Conservation (phyloP, 2,888 invertebrate species). For the Lasioglossum lativentre region DNA sequence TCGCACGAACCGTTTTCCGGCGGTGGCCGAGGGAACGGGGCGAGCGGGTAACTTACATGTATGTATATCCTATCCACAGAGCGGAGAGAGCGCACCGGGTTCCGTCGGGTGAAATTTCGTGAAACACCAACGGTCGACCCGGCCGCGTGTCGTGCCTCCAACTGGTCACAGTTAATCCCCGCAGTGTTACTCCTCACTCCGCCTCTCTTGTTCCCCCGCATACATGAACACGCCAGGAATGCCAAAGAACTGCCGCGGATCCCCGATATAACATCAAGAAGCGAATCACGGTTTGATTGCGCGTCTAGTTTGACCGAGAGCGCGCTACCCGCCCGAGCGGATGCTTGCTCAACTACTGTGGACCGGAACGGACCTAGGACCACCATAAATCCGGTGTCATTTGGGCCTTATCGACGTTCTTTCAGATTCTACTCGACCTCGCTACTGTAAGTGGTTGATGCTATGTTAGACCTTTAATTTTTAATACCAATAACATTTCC, state of each 20-base stretch:
- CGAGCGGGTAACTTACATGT: background rate
- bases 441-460: background rate
- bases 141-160: slow-evolving; percentile 72
- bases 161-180: slow-evolving; percentile 72
- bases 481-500: too few species aligned
- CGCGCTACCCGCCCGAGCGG: background rate
- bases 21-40: background rate
- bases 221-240: slow-evolving; percentile 52
- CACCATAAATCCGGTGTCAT: background rate
- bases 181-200: slow-evolving; percentile 59
- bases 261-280: slow-evolving; percentile 43
- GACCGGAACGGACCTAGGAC: background rate
- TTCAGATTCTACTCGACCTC: background rate
- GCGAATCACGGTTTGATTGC: slow-evolving; percentile 58
- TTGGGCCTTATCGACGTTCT: background rate
- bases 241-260: slow-evolving; percentile 54
- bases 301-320: slow-evolving; percentile 25
- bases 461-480: too few species aligned
- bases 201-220: slow-evolving; percentile 49
- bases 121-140: slow-evolving; percentile 67
- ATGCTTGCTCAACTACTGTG: background rate
- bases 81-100: background rate
- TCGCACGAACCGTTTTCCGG: slow-evolving; percentile 25
- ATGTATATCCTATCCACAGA: too few species aligned
- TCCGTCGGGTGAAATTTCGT: slow-evolving; percentile 53